Conservation (phyloP, 2,113 vertebrate species). For the Chaenocephalus aceratus region DNA sequence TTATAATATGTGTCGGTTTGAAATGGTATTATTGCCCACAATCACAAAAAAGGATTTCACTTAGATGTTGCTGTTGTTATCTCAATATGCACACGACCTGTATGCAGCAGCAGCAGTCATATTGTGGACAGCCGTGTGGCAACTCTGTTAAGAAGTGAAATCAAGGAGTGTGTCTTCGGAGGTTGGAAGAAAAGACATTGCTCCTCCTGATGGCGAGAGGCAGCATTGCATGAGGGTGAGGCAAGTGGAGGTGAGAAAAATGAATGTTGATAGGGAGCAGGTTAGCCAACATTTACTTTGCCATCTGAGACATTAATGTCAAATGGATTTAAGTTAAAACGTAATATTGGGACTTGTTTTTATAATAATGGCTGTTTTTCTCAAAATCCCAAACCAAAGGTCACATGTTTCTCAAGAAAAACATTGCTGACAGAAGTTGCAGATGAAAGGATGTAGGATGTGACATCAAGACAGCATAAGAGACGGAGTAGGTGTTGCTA, state of each 20-base stretch:
- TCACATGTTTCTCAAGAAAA: not conserved
- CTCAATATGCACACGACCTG: slow-evolving; percentile 12
- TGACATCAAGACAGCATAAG: slow-evolving; percentile 19
- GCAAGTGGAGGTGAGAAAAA: slow-evolving; percentile 11
- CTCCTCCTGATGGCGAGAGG: slow-evolving; percentile 74
- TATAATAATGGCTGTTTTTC: not conserved
- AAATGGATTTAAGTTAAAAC: not conserved
- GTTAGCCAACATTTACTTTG: not conserved
- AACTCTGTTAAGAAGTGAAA: slow-evolving; percentile 15
- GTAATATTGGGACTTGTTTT: not conserved
- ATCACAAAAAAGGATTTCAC: not conserved
- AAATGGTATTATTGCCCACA: not conserved
- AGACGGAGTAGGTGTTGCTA: slow-evolving; percentile 50
- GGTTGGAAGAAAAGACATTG: slow-evolving; percentile 67
- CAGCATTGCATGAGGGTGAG: slow-evolving; percentile 48
- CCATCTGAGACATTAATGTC: not conserved
- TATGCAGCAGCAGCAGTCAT: slow-evolving; percentile 1
- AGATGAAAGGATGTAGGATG: slow-evolving; percentile 8
- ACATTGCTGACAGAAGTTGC: not conserved
- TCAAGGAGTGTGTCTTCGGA: slow-evolving; percentile 16
- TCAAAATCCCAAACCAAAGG: not conserved
- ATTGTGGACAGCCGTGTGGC: slow-evolving; percentile 31
- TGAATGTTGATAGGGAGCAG: not conserved
- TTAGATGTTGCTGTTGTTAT: slow-evolving; percentile 7
- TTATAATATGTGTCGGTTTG: not conserved